Evolutionary conservation across 2,113 vertebrate species (phyloP).

Genomic region (Oryzias woworae): DNA sequence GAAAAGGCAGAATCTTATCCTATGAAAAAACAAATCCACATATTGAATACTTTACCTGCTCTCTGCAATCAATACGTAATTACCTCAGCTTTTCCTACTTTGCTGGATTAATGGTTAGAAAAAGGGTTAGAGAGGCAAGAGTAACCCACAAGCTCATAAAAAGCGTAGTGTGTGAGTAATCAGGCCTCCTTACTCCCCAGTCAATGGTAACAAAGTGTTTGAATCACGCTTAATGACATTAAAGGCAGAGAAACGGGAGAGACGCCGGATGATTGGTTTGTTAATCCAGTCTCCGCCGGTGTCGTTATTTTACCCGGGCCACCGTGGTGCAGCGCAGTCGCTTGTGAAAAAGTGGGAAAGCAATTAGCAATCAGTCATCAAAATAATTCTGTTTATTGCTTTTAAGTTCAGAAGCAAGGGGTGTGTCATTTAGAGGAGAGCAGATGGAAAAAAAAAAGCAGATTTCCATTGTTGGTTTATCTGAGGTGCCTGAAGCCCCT

Average conservation of each 20-base stretch:
- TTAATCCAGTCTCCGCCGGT: constrained; percentile 29
- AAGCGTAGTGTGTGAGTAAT: constrained; percentile 40
- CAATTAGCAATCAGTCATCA: constrained; percentile 30
- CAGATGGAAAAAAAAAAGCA: too few relatives aligned
- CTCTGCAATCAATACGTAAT: constrained; percentile 70
- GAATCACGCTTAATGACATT: constrained; percentile 56
- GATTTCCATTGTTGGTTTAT: too few relatives aligned
- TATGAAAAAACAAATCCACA: constrained; percentile 44
- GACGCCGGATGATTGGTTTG: constrained; percentile 44
- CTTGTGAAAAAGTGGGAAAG: constrained; percentile 7
- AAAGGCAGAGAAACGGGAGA: constrained; percentile 46
- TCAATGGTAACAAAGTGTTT: constrained; percentile 64
- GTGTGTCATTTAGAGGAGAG: background rate
- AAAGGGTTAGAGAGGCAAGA: constrained; percentile 34
- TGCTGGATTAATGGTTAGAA: constrained; percentile 57
- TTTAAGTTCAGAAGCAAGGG: background rate
- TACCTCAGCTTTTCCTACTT: constrained; percentile 54
- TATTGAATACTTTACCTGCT: constrained; percentile 48
- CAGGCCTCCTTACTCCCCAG: constrained; percentile 58
- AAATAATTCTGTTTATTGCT: constrained; percentile 32
- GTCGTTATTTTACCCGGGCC: constrained; percentile 19
- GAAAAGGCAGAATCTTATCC: constrained; percentile 9
- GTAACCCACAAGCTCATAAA: constrained; percentile 40
- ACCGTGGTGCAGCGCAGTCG: constrained; percentile 12
- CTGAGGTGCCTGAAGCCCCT: too few relatives aligned